Conservation (phyloP, 1,140 invertebrate genomes). For the Chironomus striatipennis region DNA sequence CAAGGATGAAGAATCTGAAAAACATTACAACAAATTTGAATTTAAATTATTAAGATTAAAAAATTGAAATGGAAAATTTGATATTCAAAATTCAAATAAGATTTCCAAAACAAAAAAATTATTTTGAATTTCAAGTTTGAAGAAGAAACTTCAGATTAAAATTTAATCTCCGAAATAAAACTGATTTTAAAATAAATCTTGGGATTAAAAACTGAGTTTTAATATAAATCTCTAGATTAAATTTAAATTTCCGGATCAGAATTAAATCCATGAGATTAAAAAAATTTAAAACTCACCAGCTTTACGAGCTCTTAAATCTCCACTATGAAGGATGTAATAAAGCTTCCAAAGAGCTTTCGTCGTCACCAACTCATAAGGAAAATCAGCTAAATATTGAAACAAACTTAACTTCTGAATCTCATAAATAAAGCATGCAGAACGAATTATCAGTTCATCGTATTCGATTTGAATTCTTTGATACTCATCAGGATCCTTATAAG, state of each 20-base stretch:
- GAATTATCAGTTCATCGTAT: conserved; percentile 62
- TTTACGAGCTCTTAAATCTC: conserved; percentile 34
- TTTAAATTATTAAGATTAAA: too few relatives aligned
- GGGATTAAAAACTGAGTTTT: too few relatives aligned
- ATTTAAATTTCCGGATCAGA: too few relatives aligned
- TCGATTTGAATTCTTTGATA: conserved; percentile 58
- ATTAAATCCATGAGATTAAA: background rate
- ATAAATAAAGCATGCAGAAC: conserved; percentile 62
- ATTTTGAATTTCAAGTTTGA: background rate
- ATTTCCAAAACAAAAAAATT: too few relatives aligned
- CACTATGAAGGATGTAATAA: conserved; percentile 52
- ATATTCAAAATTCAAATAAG: too few relatives aligned
- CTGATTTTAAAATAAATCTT: too few relatives aligned
- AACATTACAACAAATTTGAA: too few relatives aligned
- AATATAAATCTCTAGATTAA: too few relatives aligned
- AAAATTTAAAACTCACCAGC: background rate
- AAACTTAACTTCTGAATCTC: conserved; percentile 63
- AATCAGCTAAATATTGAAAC: conserved; percentile 73
- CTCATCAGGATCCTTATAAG: conserved; percentile 43
- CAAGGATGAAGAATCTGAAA: background rate
- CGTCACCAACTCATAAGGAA: conserved; percentile 63
- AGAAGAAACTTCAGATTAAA: background rate
- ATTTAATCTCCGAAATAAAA: too few relatives aligned
- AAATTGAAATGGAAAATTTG: too few relatives aligned
- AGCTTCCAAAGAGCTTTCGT: conserved; percentile 60